Evolutionary conservation across 2,797 vertebrate genomes (phyloP), one percentile per base, ranked within the genome.

Genomic region (Philypnodon macrostomus): DNA sequence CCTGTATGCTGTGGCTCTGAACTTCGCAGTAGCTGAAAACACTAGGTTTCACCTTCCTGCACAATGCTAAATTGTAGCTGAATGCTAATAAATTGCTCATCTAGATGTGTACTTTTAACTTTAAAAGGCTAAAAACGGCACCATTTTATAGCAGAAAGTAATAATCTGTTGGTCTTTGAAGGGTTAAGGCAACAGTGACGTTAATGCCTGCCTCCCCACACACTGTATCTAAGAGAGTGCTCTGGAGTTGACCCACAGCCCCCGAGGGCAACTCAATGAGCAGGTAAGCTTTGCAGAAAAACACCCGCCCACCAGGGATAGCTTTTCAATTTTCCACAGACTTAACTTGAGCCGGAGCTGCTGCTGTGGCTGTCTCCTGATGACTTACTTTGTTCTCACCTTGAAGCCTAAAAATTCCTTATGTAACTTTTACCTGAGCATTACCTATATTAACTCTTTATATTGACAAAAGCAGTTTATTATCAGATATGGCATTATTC

Each of bases 111-210:
- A n/a, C n/a, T n/a, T n/a, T n/a, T n/a, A n/a, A n/a, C n/a, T n/a
- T n/a, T n/a, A n/a, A n/a, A n/a, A n/a, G n/a, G n/a, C n/a, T n/a
- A n/a, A n/a, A n/a, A n/a, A n/a, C n/a, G n/a, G n/a, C n/a, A n/a
- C n/a, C n/a, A n/a, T n/a, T n/a, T n/a, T n/a, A n/a, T n/a, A n/a
- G n/a, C n/a, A n/a, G n/a, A n/a, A n/a, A n/a, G n/a, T n/a, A n/a
- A n/a, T n/a, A n/a, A n/a, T n/a, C n/a, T n/a, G n/a, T n/a, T n/a
- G 74, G 74, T 83, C 52, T 42, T 6, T 9, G 38, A 38, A 53
- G 71, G 44, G 30, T 51, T 58, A 58, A 60, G 1, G 2, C n/a
- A n/a, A n/a, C 32, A 1, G 30, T 13, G n/a, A 1, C 23, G 52
- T 36, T 40, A 30, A 50, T 47, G 18, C 23, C 18, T 47, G 18